phyloP scores from a whole-genome alignment of 1,140 invertebrate genomes.

The Heliconius hewitsoni region DNA sequence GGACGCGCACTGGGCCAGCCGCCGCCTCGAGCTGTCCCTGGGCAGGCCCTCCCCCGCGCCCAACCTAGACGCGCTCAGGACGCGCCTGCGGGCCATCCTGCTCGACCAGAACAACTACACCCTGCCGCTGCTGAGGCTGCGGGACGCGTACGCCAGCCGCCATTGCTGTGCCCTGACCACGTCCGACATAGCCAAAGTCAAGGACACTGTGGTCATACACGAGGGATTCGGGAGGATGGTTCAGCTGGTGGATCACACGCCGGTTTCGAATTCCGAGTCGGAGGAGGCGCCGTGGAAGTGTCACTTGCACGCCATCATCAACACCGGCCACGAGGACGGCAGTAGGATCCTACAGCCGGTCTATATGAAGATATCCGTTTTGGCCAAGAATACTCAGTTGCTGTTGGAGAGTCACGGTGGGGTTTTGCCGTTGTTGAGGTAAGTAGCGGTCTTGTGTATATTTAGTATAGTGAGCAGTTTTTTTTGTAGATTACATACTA shows the following conservation, averaged over 20 bases:
- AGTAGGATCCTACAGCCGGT: constrained; percentile 87
- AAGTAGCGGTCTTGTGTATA: constrained; percentile 1
- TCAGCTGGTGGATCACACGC: constrained; percentile 75
- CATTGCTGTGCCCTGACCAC: constrained; percentile 89
- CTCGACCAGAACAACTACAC: constrained; percentile 86
- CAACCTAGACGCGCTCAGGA: constrained; percentile 83
- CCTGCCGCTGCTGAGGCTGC: constrained; percentile 89
- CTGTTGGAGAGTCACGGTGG: constrained; percentile 82
- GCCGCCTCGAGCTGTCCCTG: constrained; percentile 89
- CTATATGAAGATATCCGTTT: constrained; percentile 84
- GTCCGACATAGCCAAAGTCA: constrained; percentile 89
- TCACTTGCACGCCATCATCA: constrained; percentile 81
- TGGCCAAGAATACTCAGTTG: constrained; percentile 84
- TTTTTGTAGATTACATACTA: no score
- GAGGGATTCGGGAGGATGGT: constrained; percentile 85
- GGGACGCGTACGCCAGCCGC: constrained; percentile 91
- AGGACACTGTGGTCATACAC: constrained; percentile 83
- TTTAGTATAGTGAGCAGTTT: no score
- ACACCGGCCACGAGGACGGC: constrained; percentile 82
- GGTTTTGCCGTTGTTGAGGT: constrained; percentile 70
- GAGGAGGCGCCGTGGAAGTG: constrained; percentile 81
- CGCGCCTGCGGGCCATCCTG: constrained; percentile 70
- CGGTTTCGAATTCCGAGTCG: constrained; percentile 58
- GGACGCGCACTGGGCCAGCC: constrained; percentile 83
- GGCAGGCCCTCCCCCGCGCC: constrained; percentile 85